Evolutionary conservation across 1,140 invertebrate genomes (phyloP).

Genomic region (Rhynchophorus ferrugineus): DNA sequence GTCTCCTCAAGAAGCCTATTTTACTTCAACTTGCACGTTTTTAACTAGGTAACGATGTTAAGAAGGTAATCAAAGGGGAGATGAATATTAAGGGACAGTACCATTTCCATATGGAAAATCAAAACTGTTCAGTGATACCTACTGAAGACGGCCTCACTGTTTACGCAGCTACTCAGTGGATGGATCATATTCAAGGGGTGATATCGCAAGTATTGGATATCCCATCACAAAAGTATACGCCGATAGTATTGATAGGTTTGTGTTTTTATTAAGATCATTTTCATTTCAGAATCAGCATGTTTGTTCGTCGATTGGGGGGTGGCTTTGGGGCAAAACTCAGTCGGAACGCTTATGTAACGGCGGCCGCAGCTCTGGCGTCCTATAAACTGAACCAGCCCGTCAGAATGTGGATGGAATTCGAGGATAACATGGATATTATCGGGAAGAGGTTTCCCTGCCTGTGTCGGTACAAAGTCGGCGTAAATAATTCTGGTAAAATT

Average conservation of each 20-base stretch:
- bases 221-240: conserved; percentile 42
- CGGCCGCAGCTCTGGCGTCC: conserved; percentile 50
- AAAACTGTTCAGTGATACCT: conserved; percentile 53
- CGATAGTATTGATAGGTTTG: neutral
- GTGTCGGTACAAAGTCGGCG: conserved; percentile 59
- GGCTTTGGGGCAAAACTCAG: conserved; percentile 59
- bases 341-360: conserved; percentile 42
- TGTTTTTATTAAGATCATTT: neutral
- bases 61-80: conserved; percentile 1
- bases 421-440: conserved; percentile 53
- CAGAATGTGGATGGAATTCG: conserved; percentile 50
- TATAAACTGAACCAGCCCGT: conserved; percentile 49
- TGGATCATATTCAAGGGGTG: conserved; percentile 52
- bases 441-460: conserved; percentile 50
- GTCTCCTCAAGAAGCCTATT: too few species aligned
- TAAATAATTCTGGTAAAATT: conserved; percentile 58
- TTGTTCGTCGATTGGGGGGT: conserved; percentile 57
- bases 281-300: conserved; percentile 43
- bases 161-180: conserved; percentile 56
- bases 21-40: neutral
- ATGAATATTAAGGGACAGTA: conserved; percentile 42
- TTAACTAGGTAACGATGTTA: neutral
- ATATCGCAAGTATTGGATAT: conserved; percentile 52
- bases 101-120: conserved; percentile 56
- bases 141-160: conserved; percentile 56